Conservation (phyloP, 1,140 invertebrate species). For the Aphaenogaster floridana region DNA sequence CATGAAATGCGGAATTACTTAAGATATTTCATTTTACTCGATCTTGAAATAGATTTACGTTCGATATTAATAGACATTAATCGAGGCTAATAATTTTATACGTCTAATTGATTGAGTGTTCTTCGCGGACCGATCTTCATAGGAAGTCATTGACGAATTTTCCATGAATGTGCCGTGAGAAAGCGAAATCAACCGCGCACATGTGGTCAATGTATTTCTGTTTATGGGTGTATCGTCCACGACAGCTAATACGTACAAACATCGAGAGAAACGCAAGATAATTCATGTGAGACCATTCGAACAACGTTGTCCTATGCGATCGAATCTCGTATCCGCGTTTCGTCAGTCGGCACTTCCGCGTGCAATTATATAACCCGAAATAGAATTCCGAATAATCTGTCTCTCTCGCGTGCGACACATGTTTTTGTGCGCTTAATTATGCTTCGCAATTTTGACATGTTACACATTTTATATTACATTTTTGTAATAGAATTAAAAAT, state of each 20-base stretch:
- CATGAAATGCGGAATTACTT: neutral
- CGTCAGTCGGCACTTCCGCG: slow-evolving; percentile 17
- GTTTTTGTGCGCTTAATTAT: neutral
- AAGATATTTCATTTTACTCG: neutral
- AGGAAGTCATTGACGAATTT: slow-evolving; percentile 16
- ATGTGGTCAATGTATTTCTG: neutral
- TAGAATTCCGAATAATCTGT: neutral
- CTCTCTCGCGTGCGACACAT: neutral
- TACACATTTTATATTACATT: neutral
- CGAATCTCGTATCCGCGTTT: slow-evolving; percentile 58
- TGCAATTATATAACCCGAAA: slow-evolving; percentile 36
- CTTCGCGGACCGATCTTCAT: neutral
- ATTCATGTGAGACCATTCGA: slow-evolving; percentile 45
- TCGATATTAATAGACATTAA: neutral
- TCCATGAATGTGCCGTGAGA: slow-evolving; percentile 36
- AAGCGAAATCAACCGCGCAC: slow-evolving; percentile 42
- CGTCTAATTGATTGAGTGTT: neutral
- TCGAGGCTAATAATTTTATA: neutral
- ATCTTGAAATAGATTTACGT: neutral
- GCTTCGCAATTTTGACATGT: neutral
- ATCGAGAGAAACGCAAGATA: slow-evolving; percentile 36
- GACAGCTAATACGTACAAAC: slow-evolving; percentile 4
- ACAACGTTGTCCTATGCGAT: slow-evolving; percentile 31
- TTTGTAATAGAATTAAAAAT: neutral
- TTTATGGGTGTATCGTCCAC: neutral